Evolutionary conservation across 1,140 invertebrate species (phyloP), one percentile per base, ranked within the genome.

Genomic region (Zaprionus camerounensis): DNA sequence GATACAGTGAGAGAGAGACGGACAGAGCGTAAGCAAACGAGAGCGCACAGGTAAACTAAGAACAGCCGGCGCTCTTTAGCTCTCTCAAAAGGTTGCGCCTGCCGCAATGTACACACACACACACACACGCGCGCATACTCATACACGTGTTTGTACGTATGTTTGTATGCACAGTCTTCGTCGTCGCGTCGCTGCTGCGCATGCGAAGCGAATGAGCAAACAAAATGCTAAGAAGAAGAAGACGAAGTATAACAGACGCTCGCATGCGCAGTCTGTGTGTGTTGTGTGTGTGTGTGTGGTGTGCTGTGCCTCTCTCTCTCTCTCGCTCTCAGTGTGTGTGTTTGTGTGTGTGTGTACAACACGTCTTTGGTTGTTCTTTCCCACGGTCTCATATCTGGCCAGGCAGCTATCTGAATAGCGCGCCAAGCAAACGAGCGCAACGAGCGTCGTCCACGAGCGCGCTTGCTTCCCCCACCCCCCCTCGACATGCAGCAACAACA

Each of bases 371-470:
- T 85, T 92, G 88, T 92, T 92, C 91, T 92, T 92, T 92, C 92
- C 92, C 92, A 92, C 92, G 92, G 92, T 92, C 88, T 92, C 91
- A 92, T 92, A 92, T 92, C 92, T 92, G 85, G 86, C 91, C 87
- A 76, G 69, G 79, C 77, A 87, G 84, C 82, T 86, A 86, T 86
- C 80, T 81, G 82, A 85, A 82, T 86, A 34, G 79, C 82, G 82
- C 83, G 82, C 82, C 83, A 86, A 86, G 80, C 67, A 76, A 81
- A 77, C 78, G 78, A 77, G 75, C 75, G 76, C 76, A 76, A 76
- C 72, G 71, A 81, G 75, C 71, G 51, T 75, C 76, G 66, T 66
- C 55, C 71, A 66, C 62, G 38, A 62, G 62, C 68, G 66, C 61
- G 55, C 57, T 76, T 63, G 38, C 46, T 66, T 57, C 20, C 53